phyloP scores from a whole-genome alignment of 2,113 vertebrate genomes.

The Neomonachus schauinslandi region DNA sequence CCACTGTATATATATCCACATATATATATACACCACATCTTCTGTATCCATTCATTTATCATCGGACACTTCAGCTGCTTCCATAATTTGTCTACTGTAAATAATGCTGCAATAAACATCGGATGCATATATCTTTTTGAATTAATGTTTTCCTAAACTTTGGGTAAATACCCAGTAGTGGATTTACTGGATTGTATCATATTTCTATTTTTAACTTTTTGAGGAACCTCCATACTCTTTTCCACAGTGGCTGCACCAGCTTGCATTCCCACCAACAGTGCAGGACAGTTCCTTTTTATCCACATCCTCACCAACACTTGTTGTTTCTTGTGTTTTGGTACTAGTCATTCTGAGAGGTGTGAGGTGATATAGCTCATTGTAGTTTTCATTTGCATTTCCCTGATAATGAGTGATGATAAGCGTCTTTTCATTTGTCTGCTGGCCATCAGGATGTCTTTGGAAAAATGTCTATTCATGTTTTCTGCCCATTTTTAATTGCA shows the following conservation, averaged over 20 bases:
- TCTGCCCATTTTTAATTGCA: neutral
- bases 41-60: neutral
- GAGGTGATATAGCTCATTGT: neutral
- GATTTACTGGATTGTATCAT: neutral
- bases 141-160: neutral
- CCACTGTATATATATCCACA: neutral
- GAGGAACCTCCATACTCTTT: neutral
- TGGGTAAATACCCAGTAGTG: neutral
- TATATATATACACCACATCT: neutral
- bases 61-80: neutral
- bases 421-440: neutral
- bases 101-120: neutral
- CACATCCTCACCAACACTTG: neutral
- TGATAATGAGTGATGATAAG: neutral
- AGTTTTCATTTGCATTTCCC: neutral
- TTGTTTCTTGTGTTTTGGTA: neutral
- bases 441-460: neutral
- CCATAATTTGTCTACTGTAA: neutral
- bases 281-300: neutral
- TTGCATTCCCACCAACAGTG: neutral
- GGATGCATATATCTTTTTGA: neutral
- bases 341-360: neutral
- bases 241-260: neutral
- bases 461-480: neutral
- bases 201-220: neutral